Evolutionary conservation across 2,888 invertebrate genomes (phyloP), one percentile per base, ranked within the genome.

Genomic region (Ennomos fuscantarius): DNA sequence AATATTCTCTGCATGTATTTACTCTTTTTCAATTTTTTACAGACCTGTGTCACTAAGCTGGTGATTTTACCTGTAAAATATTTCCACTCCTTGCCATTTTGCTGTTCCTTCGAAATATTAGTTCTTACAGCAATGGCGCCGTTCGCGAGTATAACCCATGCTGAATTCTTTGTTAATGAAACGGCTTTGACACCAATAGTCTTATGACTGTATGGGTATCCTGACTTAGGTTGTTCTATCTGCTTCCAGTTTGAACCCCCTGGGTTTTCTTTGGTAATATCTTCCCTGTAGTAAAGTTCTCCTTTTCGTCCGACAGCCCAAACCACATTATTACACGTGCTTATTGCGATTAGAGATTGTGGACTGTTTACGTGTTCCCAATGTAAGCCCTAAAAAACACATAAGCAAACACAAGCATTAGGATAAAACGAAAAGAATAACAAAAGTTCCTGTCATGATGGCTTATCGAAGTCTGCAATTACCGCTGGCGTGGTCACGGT

Each of bases 241-340:
- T 95, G 93, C 74, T 96, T 95, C 98, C 98, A 98, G 55, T 94
- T 94, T 9, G 93, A 91, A 35, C 96, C 95, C 82, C 78, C 71
- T 56, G 95, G 94, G 78, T 95, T 95, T 32, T 94, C 93, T 64
- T 89, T 82, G 8, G 94, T 94, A 40, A 97, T 95, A 11, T 96
- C 97, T 72, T 95, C 93, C 68, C 98, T 93, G 87, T 95, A 96
- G 81, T 96, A 97, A 2, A 96, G 94, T 66, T 96, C 96, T 36
- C 98, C 98, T 87, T 96, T 97, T 73, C 95, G 94, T 0, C 97
- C 97, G 11, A 97, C 94, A 0, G 96, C 96, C 98, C 98, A 98
- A 33, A 97, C 95, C 13, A 93, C 87, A 13, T 95, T 94, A 11
- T 95, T 95, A 62, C 95, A 95, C 37, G 88, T 92, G 69, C 95